phyloP scores from a whole-genome alignment of 2,888 invertebrate species.

The Lasioglossum vierecki region DNA sequence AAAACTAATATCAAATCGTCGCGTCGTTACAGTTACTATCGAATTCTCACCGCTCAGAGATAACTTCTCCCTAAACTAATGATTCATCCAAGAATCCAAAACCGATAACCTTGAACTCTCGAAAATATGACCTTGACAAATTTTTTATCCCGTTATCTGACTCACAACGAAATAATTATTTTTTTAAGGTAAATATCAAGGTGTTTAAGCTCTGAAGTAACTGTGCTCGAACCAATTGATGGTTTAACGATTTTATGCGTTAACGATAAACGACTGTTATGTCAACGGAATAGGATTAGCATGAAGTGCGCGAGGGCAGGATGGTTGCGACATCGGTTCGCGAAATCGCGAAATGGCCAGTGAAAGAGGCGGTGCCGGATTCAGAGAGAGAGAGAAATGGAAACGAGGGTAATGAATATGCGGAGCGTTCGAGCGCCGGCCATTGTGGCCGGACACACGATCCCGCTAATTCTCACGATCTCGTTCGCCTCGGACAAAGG shows the following conservation, averaged over 20 bases:
- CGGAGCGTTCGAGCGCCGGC: slow-evolving; percentile 10
- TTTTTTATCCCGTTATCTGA: neutral
- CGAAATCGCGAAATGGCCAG: neutral
- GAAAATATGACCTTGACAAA: neutral
- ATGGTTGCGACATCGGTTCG: slow-evolving; percentile 14
- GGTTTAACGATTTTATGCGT: too few relatives aligned
- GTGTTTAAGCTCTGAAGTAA: too few relatives aligned
- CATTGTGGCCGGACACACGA: slow-evolving; percentile 36
- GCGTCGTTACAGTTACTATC: too few relatives aligned
- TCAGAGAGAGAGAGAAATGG: slow-evolving; percentile 1
- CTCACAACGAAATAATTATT: too few relatives aligned
- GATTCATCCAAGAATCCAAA: too few relatives aligned
- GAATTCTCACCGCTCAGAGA: too few relatives aligned
- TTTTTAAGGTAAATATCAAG: too few relatives aligned
- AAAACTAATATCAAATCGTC: too few relatives aligned
- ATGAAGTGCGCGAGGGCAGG: neutral
- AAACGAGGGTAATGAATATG: slow-evolving; percentile 27
- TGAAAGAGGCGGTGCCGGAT: neutral
- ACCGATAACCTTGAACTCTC: too few relatives aligned
- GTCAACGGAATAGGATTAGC: neutral
- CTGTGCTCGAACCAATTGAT: too few relatives aligned
- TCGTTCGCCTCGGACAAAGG: slow-evolving; percentile 56
- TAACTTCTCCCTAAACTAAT: too few relatives aligned
- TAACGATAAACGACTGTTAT: too few relatives aligned
- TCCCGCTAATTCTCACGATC: slow-evolving; percentile 64